Evolutionary conservation across 2,797 vertebrate species (phyloP).

Genomic region (Vireo griseus): DNA sequence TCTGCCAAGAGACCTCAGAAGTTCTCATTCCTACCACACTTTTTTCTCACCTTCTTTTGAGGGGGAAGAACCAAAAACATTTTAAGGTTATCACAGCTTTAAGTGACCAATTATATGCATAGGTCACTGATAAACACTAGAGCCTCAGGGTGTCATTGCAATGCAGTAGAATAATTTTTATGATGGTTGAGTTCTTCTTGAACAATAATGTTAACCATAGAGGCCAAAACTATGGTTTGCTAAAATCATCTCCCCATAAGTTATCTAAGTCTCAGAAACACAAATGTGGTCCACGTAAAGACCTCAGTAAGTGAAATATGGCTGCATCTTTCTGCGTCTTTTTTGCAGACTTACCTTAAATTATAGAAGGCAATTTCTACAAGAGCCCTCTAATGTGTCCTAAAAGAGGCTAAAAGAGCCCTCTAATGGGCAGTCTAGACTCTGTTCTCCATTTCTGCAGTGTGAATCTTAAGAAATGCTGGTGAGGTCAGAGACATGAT

Average conservation of each 20-base stretch:
- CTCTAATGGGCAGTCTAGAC: neutral
- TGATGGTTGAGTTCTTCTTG: neutral
- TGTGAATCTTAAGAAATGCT: neutral
- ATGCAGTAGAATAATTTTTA: neutral
- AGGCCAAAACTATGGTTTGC: neutral
- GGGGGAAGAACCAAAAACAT: neutral
- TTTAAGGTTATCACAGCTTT: neutral
- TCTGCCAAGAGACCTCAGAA: neutral
- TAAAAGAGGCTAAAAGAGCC: neutral
- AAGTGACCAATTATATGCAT: neutral
- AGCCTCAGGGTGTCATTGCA: neutral
- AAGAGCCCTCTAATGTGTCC: neutral
- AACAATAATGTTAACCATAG: neutral
- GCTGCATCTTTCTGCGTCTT: neutral
- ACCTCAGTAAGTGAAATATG: neutral
- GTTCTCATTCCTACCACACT: neutral
- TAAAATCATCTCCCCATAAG: neutral
- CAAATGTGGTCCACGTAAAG: neutral
- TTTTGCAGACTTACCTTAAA: neutral
- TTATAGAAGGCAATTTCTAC: neutral
- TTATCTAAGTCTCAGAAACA: neutral
- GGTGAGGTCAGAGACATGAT: neutral
- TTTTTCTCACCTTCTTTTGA: neutral
- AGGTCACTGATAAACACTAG: neutral
- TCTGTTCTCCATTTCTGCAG: neutral